Percentiles rank a stretch among this genome's conserved stretches.
phyloP scores from a whole-genome alignment of 2,888 invertebrate genomes.

The Cordilura impudica region DNA sequence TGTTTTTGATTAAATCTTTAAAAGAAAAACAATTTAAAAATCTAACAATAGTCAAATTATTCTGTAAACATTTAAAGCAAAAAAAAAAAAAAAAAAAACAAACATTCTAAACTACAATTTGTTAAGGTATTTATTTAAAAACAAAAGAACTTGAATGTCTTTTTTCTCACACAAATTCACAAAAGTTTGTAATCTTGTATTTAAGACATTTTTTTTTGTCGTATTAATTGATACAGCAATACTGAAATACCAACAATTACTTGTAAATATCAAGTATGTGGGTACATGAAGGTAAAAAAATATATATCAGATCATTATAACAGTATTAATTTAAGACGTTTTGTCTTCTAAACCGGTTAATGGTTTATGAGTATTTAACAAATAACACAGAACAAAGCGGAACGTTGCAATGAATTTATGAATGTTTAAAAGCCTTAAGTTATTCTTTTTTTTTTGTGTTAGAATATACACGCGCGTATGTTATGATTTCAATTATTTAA shows the following conservation, averaged over 20 bases:
- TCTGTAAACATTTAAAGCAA: background rate
- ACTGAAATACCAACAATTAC: background rate
- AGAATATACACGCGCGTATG: background rate
- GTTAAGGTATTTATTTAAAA: background rate
- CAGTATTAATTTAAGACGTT: background rate
- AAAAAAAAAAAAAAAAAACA: background rate
- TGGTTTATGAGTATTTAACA: background rate
- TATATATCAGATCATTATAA: background rate
- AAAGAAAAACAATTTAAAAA: background rate
- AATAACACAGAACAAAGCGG: background rate
- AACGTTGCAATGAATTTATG: background rate
- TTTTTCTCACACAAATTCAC: background rate
- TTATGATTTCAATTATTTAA: background rate
- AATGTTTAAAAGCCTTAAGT: background rate
- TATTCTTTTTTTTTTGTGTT: background rate
- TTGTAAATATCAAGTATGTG: background rate
- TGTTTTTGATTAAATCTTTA: slow-evolving; percentile 48
- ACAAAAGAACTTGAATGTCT: background rate
- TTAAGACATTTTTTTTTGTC: background rate
- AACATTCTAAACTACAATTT: background rate
- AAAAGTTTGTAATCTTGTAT: background rate
- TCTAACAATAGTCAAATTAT: background rate
- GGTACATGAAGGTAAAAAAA: no score
- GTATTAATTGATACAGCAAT: background rate
- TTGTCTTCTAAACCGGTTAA: background rate